Base-by-base conservation (phyloP, 2,888 invertebrate genomes). In the Drosophila prostipennis region DNA sequence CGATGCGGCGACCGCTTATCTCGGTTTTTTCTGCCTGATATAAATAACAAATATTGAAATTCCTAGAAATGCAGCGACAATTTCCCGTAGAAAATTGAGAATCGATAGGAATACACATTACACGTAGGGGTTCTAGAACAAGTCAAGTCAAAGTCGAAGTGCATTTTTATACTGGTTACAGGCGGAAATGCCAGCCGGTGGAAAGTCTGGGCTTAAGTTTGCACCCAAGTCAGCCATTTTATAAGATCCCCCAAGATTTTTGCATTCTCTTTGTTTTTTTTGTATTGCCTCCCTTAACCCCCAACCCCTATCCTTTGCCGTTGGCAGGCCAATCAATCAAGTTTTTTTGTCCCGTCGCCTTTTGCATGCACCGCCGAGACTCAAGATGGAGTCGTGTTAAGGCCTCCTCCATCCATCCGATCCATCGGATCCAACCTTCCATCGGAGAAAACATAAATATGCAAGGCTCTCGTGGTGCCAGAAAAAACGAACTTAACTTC, bases 251-350 rank as follows among this genome's bases (percentile, higher is more conserved):
- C 34, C 14, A 58, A 34, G 69, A 84, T 79, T 80, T 79, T 84
- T 80, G 80, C 81, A 84, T 80, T 80, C 78, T 59, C 34, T 16
- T 42, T 19, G 37, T 68, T 14, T 53, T 40, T 34, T 58, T 34
- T 58, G n/a, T n/a, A 42, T 39, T 39, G 43, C 32, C 43, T 19
- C 49, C 40, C 32, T 52, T 49, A 36, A 16, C 37, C 64, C 56
- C 45, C 63, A 69, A 16, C 69, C 60, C 56, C 76, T 73, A 60
- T 49, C 42, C 46, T 19, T 29, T 39, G 56, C 26, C 67, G 23
- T 77, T 84, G 82, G 74, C 86, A 79, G 86, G 84, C 89, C 90
- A 90, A 90, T 90, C 90, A 90, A 90, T 90, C 90, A 90, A 90
- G 90, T 89, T 90, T 87, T 90, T 90, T 81, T 45, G 37, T 39